A percentile compares a stretch with the other conserved stretches of the same genome.
Conservation (phyloP, 2,797 vertebrate genomes). For the Enteromius mattozi region DNA sequence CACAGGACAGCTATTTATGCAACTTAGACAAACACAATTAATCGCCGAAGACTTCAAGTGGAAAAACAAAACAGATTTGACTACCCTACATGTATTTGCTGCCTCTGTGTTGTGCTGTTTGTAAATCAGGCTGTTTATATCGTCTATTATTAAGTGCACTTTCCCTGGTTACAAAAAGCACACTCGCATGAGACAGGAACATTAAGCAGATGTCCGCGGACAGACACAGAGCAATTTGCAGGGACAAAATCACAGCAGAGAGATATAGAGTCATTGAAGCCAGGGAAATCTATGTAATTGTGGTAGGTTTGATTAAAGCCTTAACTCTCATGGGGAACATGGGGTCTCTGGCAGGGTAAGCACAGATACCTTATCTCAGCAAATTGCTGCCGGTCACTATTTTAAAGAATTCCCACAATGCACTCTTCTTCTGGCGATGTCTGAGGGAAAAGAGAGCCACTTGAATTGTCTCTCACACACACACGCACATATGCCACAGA, state of each 20-base stretch:
- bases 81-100: slow-evolving; percentile 20
- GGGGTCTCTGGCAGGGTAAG: slow-evolving; percentile 58
- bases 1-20: slow-evolving; percentile 12
- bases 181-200: slow-evolving; percentile 32
- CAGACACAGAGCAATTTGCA: slow-evolving; percentile 41
- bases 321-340: slow-evolving; percentile 48
- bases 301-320: slow-evolving; percentile 56
- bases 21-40: not conserved
- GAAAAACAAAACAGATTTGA: not conserved
- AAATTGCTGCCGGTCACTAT: slow-evolving; percentile 63
- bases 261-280: slow-evolving; percentile 22
- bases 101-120: slow-evolving; percentile 16
- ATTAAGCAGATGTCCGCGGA: slow-evolving; percentile 30
- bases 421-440: slow-evolving; percentile 14
- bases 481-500: not conserved
- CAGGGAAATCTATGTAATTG: slow-evolving; percentile 44
- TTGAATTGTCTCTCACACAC: slow-evolving; percentile 24
- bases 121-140: slow-evolving; percentile 31
- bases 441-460: slow-evolving; percentile 18
- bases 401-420: slow-evolving; percentile 68
- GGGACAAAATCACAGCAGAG: slow-evolving; percentile 29
- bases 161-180: not conserved
- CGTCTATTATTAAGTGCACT: slow-evolving; percentile 28
- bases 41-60: not conserved
- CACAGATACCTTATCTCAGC: slow-evolving; percentile 74